Base-by-base conservation (phyloP, 2,888 invertebrate genomes). In the Magallana nippona region DNA sequence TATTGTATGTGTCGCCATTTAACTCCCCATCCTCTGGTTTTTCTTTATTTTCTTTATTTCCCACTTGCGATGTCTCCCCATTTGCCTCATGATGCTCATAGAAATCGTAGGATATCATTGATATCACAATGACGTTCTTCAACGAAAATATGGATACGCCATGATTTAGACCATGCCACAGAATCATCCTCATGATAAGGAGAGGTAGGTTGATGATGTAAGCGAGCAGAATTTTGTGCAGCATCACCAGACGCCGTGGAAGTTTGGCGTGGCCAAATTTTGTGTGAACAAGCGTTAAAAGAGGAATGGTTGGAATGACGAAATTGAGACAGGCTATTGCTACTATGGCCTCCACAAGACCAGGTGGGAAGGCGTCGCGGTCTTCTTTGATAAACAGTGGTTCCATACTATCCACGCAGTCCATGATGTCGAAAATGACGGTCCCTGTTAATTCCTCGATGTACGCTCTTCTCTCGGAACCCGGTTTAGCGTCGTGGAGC, bases 371-470 rank as follows among this genome's bases (percentile, higher is more conserved):
- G 15, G 87, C 77, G 55, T 90, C 88, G 11, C 88, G 86, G 5
- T 89, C 89, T 27, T 91, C 90, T 78, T 89, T 84, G 78, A 92
- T 89, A 88, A 95, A 94, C 1, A 95, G 92, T n/a, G 95, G 91
- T 17, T 95, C 94, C 55, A 95, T 91, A 86, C 95, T 94, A 81
- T 95, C 94, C 32, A 95, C 95, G n/a, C 95, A 95, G 90, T 96
- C 96, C 58, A 96, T 92, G 77, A 96, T 94, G 92, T 96, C 96
- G 82, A 96, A 94, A 5, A 95, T 95, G 17, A 95, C 95, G 57
- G 95, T 95, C 44, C 95, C 94, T 78, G 95, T 95, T 19, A 95
- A 90, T 56, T 94, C 94, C 19, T 94, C 94, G 81, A 96, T 95
- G 89, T 95, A 95, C 5, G 93, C 90, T 86, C 95, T 94, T 27